These are phyloP conservation scores for Sesamia inferens DNA, from an alignment of 2,888 invertebrate species.

Conservation along the genomic window DNA sequence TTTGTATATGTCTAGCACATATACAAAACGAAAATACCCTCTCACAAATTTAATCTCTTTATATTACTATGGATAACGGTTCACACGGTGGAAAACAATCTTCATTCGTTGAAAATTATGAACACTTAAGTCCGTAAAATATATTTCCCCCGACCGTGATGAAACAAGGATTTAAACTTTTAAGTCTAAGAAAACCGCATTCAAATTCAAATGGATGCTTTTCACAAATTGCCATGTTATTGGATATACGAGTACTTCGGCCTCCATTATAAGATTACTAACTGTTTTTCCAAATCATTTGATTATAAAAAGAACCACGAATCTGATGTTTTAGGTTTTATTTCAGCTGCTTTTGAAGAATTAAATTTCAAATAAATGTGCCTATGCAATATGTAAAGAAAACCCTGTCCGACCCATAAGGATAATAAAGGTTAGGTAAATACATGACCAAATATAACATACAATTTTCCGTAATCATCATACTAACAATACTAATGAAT, in stretches of 20 bases:
- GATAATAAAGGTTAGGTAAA: no score
- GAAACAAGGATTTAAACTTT: conserved; percentile 29
- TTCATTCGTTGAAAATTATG: conserved; percentile 9
- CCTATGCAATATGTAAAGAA: no score
- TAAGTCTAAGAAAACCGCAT: conserved; percentile 24
- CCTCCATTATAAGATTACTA: conserved; percentile 19
- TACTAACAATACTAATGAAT: no score
- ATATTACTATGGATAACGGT: no score
- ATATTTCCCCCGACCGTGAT: conserved; percentile 21
- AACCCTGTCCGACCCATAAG: no score
- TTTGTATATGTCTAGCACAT: no score
- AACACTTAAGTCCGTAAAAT: conserved; percentile 13
- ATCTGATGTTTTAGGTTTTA: neutral
- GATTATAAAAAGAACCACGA: neutral
- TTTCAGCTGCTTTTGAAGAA: neutral
- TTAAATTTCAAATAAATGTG: neutral
- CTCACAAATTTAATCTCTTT: no score
- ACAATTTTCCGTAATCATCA: no score
- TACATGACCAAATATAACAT: no score
- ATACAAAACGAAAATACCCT: no score
- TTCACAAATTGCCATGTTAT: conserved; percentile 34
- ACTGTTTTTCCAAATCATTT: neutral
- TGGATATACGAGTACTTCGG: neutral
- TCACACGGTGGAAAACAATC: conserved; percentile 5
- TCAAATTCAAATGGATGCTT: conserved; percentile 10